Conservation (phyloP, 1,140 invertebrate genomes). For the Doryteuthis pealeii region DNA sequence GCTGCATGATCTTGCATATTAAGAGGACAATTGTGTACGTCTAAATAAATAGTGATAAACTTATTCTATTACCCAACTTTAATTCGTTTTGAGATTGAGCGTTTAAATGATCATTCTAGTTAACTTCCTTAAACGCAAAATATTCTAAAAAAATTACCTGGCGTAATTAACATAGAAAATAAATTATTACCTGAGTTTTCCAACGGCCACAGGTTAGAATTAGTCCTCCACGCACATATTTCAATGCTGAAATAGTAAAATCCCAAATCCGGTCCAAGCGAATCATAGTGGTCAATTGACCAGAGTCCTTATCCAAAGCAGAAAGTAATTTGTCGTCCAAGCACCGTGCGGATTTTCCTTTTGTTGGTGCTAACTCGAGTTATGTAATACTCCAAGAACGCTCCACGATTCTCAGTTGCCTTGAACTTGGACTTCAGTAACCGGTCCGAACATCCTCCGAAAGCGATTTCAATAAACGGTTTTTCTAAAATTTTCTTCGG, state of each 20-base stretch:
- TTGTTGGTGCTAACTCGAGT: constrained; percentile 76
- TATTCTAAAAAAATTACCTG: no score
- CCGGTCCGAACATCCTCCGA: constrained; percentile 72
- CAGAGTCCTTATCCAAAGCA: constrained; percentile 84
- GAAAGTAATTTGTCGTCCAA: constrained; percentile 64
- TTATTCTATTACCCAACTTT: no score
- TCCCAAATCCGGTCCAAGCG: constrained; percentile 76
- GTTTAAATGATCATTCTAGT: no score
- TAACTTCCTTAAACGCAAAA: no score
- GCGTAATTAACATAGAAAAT: no score
- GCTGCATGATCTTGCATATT: no score
- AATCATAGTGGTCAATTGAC: constrained; percentile 79
- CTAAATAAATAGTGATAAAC: no score
- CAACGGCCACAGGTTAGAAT: constrained; percentile 67
- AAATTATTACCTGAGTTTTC: constrained; percentile 69
- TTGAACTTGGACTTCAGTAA: constrained; percentile 49
- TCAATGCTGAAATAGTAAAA: constrained; percentile 34
- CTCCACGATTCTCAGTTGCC: constrained; percentile 65
- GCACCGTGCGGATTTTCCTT: constrained; percentile 66
- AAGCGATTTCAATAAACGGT: constrained; percentile 72
- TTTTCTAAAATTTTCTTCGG: constrained; percentile 48
- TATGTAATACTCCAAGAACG: constrained; percentile 77
- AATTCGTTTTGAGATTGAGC: no score
- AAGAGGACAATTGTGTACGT: no score
- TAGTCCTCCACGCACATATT: constrained; percentile 44